Percentiles rank a stretch among this genome's conserved stretches.
Evolutionary conservation across 1,140 invertebrate genomes (phyloP).

Genomic region (Ips nitidus): DNA sequence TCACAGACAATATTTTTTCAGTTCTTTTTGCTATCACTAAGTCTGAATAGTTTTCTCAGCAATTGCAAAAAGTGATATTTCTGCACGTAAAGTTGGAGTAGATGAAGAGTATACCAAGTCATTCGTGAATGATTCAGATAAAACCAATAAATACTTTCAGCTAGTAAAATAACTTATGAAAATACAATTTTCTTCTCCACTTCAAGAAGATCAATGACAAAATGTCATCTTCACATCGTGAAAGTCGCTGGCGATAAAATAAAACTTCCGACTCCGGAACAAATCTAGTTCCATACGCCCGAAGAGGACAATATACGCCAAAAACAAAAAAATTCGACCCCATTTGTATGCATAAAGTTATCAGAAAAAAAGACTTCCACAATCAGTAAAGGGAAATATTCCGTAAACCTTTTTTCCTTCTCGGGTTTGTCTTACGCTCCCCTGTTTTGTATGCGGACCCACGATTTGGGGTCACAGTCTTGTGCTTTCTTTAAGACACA

Average conservation of each 20-base stretch:
- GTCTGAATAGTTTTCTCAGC: too few species aligned
- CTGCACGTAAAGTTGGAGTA: too few species aligned
- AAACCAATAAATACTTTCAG: too few species aligned
- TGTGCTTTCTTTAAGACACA: neutral
- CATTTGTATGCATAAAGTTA: constrained; percentile 30
- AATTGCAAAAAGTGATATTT: too few species aligned
- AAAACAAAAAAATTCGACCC: constrained; percentile 15
- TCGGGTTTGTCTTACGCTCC: neutral
- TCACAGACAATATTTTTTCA: too few species aligned
- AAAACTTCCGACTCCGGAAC: constrained; percentile 10
- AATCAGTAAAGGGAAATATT: constrained; percentile 24
- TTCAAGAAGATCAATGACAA: too few species aligned
- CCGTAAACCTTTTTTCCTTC: constrained; percentile 9
- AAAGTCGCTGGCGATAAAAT: constrained; percentile 3
- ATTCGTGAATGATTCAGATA: too few species aligned
- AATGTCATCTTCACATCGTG: too few species aligned
- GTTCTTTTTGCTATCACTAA: too few species aligned
- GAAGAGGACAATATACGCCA: constrained; percentile 23
- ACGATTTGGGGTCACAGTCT: constrained; percentile 1
- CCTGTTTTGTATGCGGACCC: constrained; percentile 19
- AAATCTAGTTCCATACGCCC: constrained; percentile 23
- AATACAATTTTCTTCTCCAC: too few species aligned
- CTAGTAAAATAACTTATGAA: too few species aligned
- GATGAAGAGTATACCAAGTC: too few species aligned
- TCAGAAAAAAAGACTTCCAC: constrained; percentile 24